phyloP scores from a whole-genome alignment of 1,140 invertebrate genomes.

The Carcinoscorpius rotundicauda region DNA sequence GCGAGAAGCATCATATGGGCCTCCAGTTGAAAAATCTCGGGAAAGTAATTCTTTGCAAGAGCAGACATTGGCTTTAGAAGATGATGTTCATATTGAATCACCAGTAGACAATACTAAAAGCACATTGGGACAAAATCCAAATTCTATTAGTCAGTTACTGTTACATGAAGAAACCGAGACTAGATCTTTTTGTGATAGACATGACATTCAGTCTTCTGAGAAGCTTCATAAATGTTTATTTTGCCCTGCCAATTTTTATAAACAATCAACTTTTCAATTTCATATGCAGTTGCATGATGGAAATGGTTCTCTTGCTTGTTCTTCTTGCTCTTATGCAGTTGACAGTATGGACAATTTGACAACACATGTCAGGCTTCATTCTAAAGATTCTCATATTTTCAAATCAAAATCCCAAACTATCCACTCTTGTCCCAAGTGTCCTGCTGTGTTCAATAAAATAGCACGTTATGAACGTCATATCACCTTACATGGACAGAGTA shows the following conservation, averaged over 20 bases:
- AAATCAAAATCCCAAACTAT: neutral
- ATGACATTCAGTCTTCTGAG: neutral
- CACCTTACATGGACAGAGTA: slow-evolving; percentile 65
- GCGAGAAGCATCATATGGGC: slow-evolving; percentile 24
- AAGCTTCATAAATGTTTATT: slow-evolving; percentile 17
- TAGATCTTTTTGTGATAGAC: neutral
- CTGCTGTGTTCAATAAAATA: slow-evolving; percentile 72
- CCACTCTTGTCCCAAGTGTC: slow-evolving; percentile 57
- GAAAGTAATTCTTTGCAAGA: no score
- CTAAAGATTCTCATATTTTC: slow-evolving; percentile 12
- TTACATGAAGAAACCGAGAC: slow-evolving; percentile 19
- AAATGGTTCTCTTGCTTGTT: slow-evolving; percentile 54
- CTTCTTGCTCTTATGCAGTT: slow-evolving; percentile 69
- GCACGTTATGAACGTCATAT: slow-evolving; percentile 73
- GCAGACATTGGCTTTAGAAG: no score
- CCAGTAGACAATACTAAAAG: no score
- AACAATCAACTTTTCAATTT: slow-evolving; percentile 50
- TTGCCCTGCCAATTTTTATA: slow-evolving; percentile 23
- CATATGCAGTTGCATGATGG: slow-evolving; percentile 57
- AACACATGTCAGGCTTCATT: slow-evolving; percentile 53
- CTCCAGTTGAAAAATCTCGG: no score
- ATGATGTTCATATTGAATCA: no score
- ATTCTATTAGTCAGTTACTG: slow-evolving; percentile 13
- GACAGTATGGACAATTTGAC: slow-evolving; percentile 61
- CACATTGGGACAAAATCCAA: no score